Evolutionary conservation across 1,140 invertebrate genomes (phyloP).

Genomic region (Parapsyche elsis): DNA sequence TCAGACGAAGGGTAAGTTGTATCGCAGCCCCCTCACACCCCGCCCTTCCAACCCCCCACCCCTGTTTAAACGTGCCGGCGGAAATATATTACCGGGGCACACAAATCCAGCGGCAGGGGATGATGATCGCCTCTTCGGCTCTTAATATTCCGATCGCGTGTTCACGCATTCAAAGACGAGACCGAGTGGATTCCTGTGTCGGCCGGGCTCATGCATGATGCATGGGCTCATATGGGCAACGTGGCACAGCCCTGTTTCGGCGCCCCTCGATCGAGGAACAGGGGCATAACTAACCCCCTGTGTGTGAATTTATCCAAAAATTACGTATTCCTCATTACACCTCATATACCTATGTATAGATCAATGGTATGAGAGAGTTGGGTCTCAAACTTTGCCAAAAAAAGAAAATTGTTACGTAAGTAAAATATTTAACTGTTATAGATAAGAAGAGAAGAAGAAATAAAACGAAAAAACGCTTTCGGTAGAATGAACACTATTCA

Average conservation of each 20-base stretch:
- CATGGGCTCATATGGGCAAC: constrained; percentile 41
- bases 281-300: neutral
- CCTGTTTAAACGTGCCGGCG: constrained; percentile 32
- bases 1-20: no score
- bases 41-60: neutral
- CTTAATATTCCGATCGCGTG: constrained; percentile 56
- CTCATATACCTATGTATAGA: no score
- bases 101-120: constrained; percentile 47
- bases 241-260: neutral
- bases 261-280: neutral
- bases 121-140: constrained; percentile 36
- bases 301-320: no score
- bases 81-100: constrained; percentile 49
- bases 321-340: no score
- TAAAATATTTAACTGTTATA: no score
- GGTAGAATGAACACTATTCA: no score
- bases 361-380: no score
- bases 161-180: constrained; percentile 55
- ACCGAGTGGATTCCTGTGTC: constrained; percentile 56
- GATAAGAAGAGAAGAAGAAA: no score
- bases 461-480: no score
- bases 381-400: no score
- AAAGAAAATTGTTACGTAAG: no score
- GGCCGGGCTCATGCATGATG: constrained; percentile 55
- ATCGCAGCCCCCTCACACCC: neutral